These are phyloP conservation scores for Nomada lathburiana DNA, from an alignment of 2,888 invertebrate genomes.

Conservation along the genomic window DNA sequence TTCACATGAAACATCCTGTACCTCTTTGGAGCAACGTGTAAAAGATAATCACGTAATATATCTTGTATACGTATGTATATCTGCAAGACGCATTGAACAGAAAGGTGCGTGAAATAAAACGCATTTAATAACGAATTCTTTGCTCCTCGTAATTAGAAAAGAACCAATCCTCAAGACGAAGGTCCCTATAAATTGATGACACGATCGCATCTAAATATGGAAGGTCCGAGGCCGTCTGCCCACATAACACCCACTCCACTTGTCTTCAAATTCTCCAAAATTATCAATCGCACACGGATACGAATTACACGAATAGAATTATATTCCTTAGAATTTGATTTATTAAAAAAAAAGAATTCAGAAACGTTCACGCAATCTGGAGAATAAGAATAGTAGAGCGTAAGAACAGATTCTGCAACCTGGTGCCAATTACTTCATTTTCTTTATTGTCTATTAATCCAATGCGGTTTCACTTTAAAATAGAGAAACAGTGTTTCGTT, in stretches of 20 bases:
- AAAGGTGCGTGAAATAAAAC: slow-evolving; percentile 38
- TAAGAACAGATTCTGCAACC: background rate
- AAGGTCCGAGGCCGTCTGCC: slow-evolving; percentile 67
- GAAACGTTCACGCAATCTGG: background rate
- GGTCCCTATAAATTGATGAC: slow-evolving; percentile 44
- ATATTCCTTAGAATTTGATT: background rate
- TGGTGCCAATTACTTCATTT: background rate
- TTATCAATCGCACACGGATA: background rate
- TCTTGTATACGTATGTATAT: slow-evolving; percentile 9
- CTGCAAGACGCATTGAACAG: background rate
- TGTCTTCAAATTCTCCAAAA: slow-evolving; percentile 64
- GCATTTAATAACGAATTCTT: background rate
- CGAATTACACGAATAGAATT: background rate
- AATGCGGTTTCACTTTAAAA: no score
- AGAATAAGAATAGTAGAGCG: background rate
- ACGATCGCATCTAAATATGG: slow-evolving; percentile 68
- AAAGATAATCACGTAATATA: background rate
- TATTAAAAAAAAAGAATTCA: background rate
- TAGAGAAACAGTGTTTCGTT: background rate
- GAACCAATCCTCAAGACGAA: slow-evolving; percentile 13
- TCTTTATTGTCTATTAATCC: no score
- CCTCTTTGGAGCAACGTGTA: background rate
- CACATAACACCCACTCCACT: slow-evolving; percentile 65
- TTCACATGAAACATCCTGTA: background rate
- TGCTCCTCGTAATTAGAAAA: slow-evolving; percentile 16